These are phyloP conservation scores for Oophaga pumilio DNA, from an alignment of 2,113 vertebrate genomes.

Conservation along the genomic window DNA sequence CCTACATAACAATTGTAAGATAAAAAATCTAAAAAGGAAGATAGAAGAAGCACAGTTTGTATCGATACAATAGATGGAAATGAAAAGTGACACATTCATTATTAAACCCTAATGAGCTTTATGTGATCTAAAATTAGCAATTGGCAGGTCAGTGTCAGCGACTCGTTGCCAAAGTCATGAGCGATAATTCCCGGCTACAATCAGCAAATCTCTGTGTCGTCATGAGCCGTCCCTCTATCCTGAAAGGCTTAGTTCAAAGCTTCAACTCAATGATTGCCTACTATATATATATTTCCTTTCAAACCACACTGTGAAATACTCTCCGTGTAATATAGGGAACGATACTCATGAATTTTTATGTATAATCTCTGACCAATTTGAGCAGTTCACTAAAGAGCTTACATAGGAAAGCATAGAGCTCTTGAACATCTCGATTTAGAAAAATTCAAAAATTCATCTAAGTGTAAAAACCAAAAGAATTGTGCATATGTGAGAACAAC, in stretches of 20 bases:
- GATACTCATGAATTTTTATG: slow-evolving; percentile 46
- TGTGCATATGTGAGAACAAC: not conserved
- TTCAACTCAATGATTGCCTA: slow-evolving; percentile 5
- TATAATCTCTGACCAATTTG: slow-evolving; percentile 15
- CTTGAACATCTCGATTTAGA: not conserved
- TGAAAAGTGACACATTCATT: slow-evolving; percentile 11
- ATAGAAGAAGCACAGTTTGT: not conserved
- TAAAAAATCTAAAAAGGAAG: not conserved
- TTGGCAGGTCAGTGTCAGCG: not conserved
- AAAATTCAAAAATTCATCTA: not conserved
- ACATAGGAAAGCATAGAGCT: not conserved
- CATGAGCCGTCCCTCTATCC: not conserved
- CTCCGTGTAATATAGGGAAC: not conserved
- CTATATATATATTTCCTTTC: slow-evolving; percentile 9
- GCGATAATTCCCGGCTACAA: not conserved
- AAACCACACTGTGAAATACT: not conserved
- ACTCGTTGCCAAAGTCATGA: slow-evolving; percentile 24
- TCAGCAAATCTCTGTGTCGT: not conserved
- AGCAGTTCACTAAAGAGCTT: not conserved
- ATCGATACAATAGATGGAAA: not conserved
- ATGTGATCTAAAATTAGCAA: not conserved
- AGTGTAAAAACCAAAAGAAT: not conserved
- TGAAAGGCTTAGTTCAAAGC: slow-evolving; percentile 37
- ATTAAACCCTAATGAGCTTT: not conserved
- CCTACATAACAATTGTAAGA: not conserved